Conservation (phyloP, 2,797 vertebrate species). For the Lagocephalus sceleratus region DNA sequence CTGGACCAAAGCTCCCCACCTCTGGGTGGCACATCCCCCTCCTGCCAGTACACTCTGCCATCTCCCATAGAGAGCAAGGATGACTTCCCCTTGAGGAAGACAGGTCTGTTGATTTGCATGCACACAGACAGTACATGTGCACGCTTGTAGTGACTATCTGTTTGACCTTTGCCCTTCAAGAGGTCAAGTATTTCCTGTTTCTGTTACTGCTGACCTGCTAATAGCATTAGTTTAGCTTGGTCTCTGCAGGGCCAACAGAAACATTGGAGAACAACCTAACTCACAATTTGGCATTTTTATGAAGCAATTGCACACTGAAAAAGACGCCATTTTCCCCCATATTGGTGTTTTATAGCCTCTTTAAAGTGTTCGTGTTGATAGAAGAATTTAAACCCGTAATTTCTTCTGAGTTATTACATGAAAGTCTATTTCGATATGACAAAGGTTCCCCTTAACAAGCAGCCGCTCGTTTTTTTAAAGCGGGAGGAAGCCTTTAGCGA, state of each 20-base stretch:
- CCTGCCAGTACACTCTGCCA: constrained; percentile 89
- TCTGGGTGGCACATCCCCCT: constrained; percentile 88
- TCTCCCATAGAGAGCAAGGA: constrained; percentile 89
- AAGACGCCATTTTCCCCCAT: constrained; percentile 34
- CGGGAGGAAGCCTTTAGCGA: constrained; percentile 80
- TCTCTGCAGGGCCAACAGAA: constrained; percentile 36
- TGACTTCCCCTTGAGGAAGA: constrained; percentile 98
- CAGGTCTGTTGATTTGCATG: constrained; percentile 78
- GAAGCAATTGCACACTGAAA: constrained; percentile 36
- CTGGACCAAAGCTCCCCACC: constrained; percentile 98
- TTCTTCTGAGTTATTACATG: constrained; percentile 62
- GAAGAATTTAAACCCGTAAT: constrained; percentile 58
- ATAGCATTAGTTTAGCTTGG: constrained; percentile 55
- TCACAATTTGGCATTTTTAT: constrained; percentile 14
- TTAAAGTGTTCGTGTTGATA: constrained; percentile 47
- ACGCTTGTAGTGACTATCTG: constrained; percentile 21
- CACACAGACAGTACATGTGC: constrained; percentile 10
- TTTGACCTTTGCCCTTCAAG: constrained; percentile 43
- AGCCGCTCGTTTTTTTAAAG: constrained; percentile 83
- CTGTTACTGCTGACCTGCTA: constrained; percentile 55
- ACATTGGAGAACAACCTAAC: constrained; percentile 12
- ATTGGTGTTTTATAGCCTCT: constrained; percentile 34
- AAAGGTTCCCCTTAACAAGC: constrained; percentile 78
- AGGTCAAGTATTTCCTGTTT: constrained; percentile 38
- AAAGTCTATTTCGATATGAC: constrained; percentile 72